These are phyloP conservation scores for Uloborus diversus DNA, from an alignment of 1,140 invertebrate genomes.

Conservation along the genomic window DNA sequence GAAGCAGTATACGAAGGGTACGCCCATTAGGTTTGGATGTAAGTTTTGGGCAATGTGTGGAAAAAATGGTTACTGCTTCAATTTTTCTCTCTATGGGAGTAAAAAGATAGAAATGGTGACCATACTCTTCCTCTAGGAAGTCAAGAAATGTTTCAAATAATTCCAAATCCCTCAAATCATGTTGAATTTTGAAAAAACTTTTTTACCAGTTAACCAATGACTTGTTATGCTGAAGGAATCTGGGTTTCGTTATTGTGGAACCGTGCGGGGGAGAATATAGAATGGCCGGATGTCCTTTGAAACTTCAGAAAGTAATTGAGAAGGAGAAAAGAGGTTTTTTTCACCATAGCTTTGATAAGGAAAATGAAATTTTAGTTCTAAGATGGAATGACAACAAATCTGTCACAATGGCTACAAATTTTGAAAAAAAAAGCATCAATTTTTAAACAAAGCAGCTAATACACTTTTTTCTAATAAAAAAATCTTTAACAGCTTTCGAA, in stretches of 20 bases:
- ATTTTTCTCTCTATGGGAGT: not conserved
- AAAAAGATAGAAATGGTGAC: constrained; percentile 4
- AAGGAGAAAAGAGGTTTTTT: not conserved
- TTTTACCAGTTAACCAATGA: not conserved
- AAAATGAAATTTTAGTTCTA: not conserved
- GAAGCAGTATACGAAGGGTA: not conserved
- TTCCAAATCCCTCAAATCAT: not conserved
- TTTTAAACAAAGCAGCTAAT: no score
- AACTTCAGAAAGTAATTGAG: not conserved
- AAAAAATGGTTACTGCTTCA: not conserved
- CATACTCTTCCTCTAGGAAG: not conserved
- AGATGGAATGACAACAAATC: not conserved
- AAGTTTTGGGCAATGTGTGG: not conserved
- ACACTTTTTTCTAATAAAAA: no score
- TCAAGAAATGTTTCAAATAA: not conserved
- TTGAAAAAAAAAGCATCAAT: no score
- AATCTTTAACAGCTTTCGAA: no score
- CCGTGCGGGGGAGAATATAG: no score
- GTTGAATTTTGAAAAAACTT: not conserved
- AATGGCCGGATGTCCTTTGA: not conserved
- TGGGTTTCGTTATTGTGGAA: not conserved
- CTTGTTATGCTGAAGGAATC: not conserved
- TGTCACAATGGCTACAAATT: constrained; percentile 7
- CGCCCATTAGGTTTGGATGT: not conserved
- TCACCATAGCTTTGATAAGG: not conserved